Conservation (phyloP, 2,113 vertebrate genomes). For the Myocastor coypus region DNA sequence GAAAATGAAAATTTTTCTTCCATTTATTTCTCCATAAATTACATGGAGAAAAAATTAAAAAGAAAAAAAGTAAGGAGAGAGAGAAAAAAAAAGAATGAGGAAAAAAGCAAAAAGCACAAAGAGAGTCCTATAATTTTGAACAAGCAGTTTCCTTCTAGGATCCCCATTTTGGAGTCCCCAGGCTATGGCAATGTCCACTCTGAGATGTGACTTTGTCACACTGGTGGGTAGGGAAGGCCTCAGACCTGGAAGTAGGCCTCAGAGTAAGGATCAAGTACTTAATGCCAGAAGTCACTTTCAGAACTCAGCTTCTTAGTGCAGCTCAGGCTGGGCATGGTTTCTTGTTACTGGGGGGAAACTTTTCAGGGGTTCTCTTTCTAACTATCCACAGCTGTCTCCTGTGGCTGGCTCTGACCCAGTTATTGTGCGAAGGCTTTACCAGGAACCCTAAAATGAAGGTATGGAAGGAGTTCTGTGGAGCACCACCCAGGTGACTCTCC, state of each 20-base stretch:
- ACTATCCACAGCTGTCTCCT: background rate
- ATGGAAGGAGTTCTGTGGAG: background rate
- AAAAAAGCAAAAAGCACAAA: background rate
- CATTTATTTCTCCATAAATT: background rate
- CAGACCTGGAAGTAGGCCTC: background rate
- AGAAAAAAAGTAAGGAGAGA: background rate
- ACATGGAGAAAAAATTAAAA: background rate
- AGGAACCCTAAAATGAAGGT: background rate
- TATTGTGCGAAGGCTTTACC: background rate
- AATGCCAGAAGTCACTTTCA: background rate
- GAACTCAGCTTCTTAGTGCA: background rate
- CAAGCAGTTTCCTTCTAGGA: background rate
- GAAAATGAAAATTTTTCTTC: background rate
- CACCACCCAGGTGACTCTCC: too few relatives aligned
- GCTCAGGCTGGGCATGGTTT: background rate
- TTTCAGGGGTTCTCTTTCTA: background rate
- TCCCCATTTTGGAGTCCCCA: background rate
- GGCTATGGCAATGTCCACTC: background rate
- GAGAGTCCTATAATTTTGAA: background rate
- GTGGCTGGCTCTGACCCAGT: background rate
- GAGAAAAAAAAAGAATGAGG: background rate
- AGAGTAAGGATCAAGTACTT: background rate
- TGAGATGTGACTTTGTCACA: background rate
- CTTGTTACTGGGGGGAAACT: background rate
- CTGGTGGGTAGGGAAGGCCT: background rate